These are phyloP conservation scores for Orthosia cruda DNA, from an alignment of 2,888 invertebrate species.

Conservation along the genomic window DNA sequence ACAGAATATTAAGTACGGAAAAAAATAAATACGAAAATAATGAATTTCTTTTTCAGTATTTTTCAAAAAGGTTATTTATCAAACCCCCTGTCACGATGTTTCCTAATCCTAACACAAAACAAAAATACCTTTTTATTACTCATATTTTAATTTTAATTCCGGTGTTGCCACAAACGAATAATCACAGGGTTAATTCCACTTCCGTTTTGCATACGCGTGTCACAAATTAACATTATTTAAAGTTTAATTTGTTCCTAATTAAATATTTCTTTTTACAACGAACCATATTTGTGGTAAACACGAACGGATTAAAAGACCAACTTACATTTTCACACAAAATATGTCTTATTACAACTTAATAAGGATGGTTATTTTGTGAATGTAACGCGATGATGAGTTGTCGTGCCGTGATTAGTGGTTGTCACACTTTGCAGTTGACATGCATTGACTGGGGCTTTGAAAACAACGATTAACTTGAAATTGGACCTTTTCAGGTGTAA, in stretches of 20 bases:
- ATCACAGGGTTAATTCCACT: conserved; percentile 48
- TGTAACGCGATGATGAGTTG: conserved; percentile 13
- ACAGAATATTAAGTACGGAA: too few relatives aligned
- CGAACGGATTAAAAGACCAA: conserved; percentile 52
- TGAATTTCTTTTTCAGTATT: background rate
- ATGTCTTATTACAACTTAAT: background rate
- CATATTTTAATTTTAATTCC: conserved; percentile 44
- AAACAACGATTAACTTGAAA: conserved; percentile 55
- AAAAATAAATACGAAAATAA: background rate
- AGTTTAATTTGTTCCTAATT: conserved; percentile 73
- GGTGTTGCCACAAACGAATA: conserved; percentile 56
- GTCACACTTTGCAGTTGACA: conserved; percentile 76
- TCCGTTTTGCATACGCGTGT: conserved; percentile 54
- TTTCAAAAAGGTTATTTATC: background rate
- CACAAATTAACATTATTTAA: conserved; percentile 63
- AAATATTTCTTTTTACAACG: conserved; percentile 70
- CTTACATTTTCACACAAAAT: conserved; percentile 5
- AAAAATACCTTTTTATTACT: conserved; percentile 22
- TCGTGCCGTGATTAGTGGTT: conserved; percentile 74
- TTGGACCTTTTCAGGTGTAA: conserved; percentile 41
- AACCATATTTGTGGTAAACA: conserved; percentile 64
- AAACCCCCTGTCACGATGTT: background rate
- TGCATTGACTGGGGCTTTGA: conserved; percentile 63
- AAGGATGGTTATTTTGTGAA: conserved; percentile 39
- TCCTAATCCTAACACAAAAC: conserved; percentile 12